A percentile compares a stretch with the other conserved stretches of the same genome.
phyloP scores from a whole-genome alignment of 2,113 vertebrate genomes.

The Excalfactoria chinensis region DNA sequence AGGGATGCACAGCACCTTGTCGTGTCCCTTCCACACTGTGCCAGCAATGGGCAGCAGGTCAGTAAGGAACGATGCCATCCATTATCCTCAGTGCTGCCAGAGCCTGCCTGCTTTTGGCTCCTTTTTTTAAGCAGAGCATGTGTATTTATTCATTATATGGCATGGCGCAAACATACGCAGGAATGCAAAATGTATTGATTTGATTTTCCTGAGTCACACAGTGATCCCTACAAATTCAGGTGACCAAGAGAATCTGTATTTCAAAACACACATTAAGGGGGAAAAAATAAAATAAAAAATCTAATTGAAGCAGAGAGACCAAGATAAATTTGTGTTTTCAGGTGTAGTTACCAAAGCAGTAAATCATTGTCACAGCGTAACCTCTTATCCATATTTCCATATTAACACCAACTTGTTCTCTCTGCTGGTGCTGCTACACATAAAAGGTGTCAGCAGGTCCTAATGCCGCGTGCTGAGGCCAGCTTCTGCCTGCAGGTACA shows the following conservation, averaged over 20 bases:
- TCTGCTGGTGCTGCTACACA: background rate
- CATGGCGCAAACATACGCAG: background rate
- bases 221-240: slow-evolving; percentile 21
- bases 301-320: slow-evolving; percentile 68
- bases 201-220: slow-evolving; percentile 32
- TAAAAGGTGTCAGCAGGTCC: background rate
- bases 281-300: slow-evolving; percentile 54
- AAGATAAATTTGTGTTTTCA: slow-evolving; percentile 75
- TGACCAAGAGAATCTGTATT: slow-evolving; percentile 49
- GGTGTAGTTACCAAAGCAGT: slow-evolving; percentile 71
- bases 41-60: background rate
- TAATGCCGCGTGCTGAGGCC: background rate
- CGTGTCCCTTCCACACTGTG: background rate
- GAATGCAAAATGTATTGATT: background rate
- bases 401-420: slow-evolving; percentile 44
- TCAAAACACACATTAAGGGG: slow-evolving; percentile 66
- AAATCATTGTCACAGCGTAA: slow-evolving; percentile 70
- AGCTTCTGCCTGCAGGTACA: background rate
- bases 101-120: background rate
- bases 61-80: background rate
- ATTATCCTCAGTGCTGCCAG: background rate
- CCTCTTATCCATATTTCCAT: slow-evolving; percentile 73
- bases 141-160: background rate
- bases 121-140: background rate
- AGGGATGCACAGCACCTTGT: fast-evolving